Conservation (phyloP, 2,113 vertebrate species). For the Pachyramphus minor region DNA sequence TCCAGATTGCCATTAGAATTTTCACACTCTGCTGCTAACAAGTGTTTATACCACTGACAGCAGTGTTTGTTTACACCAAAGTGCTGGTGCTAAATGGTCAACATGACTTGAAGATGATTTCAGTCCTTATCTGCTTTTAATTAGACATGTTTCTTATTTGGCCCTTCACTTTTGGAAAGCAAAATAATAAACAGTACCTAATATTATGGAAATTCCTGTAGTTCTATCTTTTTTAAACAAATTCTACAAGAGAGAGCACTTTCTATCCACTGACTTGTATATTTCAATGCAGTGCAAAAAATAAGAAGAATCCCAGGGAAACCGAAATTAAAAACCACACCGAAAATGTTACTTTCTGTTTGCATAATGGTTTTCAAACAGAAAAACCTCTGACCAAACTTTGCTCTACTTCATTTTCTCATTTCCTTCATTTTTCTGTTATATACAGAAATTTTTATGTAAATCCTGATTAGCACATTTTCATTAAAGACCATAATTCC, state of each 20-base stretch:
- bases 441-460: neutral
- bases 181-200: neutral
- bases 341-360: neutral
- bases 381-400: neutral
- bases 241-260: neutral
- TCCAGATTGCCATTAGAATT: neutral
- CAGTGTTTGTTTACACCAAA: neutral
- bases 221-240: neutral
- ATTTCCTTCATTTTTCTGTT: neutral
- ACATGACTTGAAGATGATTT: neutral
- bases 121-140: neutral
- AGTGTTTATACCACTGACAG: neutral
- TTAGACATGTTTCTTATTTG: neutral
- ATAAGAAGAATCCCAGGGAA: neutral
- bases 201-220: neutral
- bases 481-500: neutral
- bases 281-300: neutral
- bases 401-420: neutral
- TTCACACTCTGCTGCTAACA: slow-evolving; percentile 2
- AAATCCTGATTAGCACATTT: neutral
- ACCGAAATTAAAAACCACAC: neutral
- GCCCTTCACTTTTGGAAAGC: neutral
- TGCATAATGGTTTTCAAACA: neutral
- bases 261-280: neutral
- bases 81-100: neutral